A percentile compares a stretch with the other conserved stretches of the same genome.
Evolutionary conservation across 1,140 invertebrate genomes (phyloP).

Genomic region (Philopotamus ludificatus): DNA sequence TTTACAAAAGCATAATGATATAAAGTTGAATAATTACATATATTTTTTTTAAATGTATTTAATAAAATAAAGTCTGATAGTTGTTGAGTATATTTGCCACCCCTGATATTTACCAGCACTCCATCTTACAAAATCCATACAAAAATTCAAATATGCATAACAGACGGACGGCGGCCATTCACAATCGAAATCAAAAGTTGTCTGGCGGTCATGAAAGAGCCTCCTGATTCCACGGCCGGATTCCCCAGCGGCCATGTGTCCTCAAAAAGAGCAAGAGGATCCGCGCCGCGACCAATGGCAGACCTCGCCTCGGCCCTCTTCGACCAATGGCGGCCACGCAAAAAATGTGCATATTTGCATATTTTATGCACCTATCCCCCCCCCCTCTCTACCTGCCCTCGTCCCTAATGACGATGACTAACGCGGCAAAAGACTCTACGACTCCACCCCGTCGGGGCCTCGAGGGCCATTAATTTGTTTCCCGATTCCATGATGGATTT

Average conservation of each 20-base stretch:
- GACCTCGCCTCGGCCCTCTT: conserved; percentile 9
- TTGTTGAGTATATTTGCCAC: too few relatives aligned
- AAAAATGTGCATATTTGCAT: conserved; percentile 40
- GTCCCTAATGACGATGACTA: conserved; percentile 1
- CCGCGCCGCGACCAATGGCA: not conserved
- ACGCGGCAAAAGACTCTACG: not conserved
- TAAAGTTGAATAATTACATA: too few relatives aligned
- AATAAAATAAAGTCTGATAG: too few relatives aligned
- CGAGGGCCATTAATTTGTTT: conserved; percentile 36
- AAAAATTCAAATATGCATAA: not conserved
- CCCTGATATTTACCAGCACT: too few relatives aligned
- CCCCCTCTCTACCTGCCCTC: not conserved
- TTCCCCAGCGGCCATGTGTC: not conserved
- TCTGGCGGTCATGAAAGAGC: not conserved
- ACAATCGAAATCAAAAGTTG: not conserved
- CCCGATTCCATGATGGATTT: conserved; percentile 36
- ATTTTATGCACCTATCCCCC: conserved; percentile 36
- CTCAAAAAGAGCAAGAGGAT: conserved; percentile 19
- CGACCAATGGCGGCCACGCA: conserved; percentile 29
- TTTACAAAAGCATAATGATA: too few relatives aligned
- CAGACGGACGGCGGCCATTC: not conserved
- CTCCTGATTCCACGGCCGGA: not conserved
- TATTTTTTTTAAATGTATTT: too few relatives aligned
- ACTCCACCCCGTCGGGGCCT: conserved; percentile 6
- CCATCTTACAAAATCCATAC: too few relatives aligned